Evolutionary conservation across 2,113 vertebrate species (phyloP).

Genomic region (Galemys pyrenaicus): DNA sequence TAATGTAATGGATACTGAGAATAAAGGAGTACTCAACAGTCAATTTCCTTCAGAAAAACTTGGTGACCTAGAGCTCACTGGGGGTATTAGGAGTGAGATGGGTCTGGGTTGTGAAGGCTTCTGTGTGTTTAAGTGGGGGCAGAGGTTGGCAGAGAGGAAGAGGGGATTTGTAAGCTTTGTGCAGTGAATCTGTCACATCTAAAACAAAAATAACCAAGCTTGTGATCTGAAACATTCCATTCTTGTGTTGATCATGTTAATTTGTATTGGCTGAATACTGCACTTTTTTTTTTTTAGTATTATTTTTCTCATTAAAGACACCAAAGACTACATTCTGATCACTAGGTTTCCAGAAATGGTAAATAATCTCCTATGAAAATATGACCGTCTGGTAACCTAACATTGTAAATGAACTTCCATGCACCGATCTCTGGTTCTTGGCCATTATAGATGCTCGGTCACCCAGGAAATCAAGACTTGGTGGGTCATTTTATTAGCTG

Average conservation of each 20-base stretch:
- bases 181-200: slow-evolving; percentile 24
- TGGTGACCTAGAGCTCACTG: neutral
- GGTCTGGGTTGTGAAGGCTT: neutral
- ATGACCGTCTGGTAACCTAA: neutral
- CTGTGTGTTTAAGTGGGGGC: neutral
- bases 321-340: neutral
- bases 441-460: neutral
- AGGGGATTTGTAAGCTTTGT: neutral
- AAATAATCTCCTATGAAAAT: neutral
- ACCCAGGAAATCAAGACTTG: neutral
- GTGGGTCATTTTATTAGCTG: neutral
- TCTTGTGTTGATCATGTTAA: neutral
- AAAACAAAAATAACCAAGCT: slow-evolving; percentile 34
- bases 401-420: neutral
- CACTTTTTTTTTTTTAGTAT: slow-evolving; percentile 22
- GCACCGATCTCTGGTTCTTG: neutral
- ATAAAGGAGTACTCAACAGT: slow-evolving; percentile 52
- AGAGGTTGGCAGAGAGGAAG: neutral
- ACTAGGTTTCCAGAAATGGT: slow-evolving; percentile 41
- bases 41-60: slow-evolving; percentile 33
- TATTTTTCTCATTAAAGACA: slow-evolving; percentile 19
- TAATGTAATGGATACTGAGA: slow-evolving; percentile 41
- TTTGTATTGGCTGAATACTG: slow-evolving; percentile 28
- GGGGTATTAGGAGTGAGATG: neutral
- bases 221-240: neutral